These are phyloP conservation scores for Diaprepes abbreviatus DNA, from an alignment of 2,888 invertebrate species.

Conservation along the genomic window DNA sequence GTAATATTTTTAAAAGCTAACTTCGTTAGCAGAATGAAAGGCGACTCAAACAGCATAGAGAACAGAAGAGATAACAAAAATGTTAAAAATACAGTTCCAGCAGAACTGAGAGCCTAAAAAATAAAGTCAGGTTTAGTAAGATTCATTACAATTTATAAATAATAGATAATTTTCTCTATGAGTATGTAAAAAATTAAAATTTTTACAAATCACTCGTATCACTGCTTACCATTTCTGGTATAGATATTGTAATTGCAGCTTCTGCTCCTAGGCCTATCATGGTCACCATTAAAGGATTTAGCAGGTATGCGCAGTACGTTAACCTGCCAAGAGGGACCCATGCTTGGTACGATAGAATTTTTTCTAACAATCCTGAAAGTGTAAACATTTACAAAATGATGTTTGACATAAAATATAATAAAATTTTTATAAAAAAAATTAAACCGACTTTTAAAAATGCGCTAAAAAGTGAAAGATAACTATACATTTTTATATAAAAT, in stretches of 20 bases:
- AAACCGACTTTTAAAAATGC: too few relatives aligned
- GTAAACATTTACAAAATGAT: too few relatives aligned
- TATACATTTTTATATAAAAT: too few relatives aligned
- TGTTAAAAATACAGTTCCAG: constrained; percentile 60
- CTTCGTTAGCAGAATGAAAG: constrained; percentile 64
- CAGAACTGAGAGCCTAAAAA: constrained; percentile 59
- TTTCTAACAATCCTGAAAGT: constrained; percentile 66
- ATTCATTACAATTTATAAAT: too few relatives aligned
- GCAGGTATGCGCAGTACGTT: constrained; percentile 72
- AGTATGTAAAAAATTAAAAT: too few relatives aligned
- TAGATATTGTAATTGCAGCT: constrained; percentile 59
- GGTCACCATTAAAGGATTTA: constrained; percentile 72
- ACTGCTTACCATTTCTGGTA: constrained; percentile 64
- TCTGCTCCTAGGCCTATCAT: constrained; percentile 66
- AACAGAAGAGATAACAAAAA: constrained; percentile 63
- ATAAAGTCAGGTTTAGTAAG: too few relatives aligned
- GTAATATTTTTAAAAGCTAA: constrained; percentile 51
- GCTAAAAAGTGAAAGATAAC: too few relatives aligned
- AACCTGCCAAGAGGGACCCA: constrained; percentile 69
- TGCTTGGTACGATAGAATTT: constrained; percentile 63
- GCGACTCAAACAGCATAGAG: constrained; percentile 65
- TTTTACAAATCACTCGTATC: too few relatives aligned
- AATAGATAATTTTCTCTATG: too few relatives aligned
- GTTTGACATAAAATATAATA: too few relatives aligned
- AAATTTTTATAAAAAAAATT: too few relatives aligned